Percentiles rank a stretch among this genome's conserved stretches.
Evolutionary conservation across 2,113 vertebrate species (phyloP).

Genomic region (Alosa alosa): DNA sequence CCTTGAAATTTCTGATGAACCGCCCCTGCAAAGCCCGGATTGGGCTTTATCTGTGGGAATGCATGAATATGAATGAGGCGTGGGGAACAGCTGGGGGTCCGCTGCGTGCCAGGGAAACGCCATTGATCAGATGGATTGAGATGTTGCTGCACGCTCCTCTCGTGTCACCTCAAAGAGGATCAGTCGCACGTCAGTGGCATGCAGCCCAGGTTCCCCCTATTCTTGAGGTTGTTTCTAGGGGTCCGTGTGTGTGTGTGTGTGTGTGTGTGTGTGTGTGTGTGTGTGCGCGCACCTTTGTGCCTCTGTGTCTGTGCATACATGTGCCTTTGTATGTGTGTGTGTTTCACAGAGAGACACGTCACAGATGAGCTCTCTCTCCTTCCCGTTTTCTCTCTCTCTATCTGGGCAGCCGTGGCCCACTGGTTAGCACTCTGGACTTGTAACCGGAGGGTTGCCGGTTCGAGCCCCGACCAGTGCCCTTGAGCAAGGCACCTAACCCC

Average conservation of each 20-base stretch:
- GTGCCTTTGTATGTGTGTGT: neutral
- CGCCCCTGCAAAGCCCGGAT: slow-evolving; percentile 59
- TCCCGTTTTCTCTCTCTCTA: too few species aligned
- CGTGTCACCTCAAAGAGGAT: slow-evolving; percentile 36
- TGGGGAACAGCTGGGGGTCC: slow-evolving; percentile 51
- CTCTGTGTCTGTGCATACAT: neutral
- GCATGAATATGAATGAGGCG: slow-evolving; percentile 69
- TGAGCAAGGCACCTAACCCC: too few species aligned
- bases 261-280: slow-evolving; percentile 2
- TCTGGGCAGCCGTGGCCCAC: too few species aligned
- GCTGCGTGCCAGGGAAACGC: slow-evolving; percentile 32
- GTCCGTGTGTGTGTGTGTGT: neutral
- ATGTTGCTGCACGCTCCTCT: slow-evolving; percentile 39
- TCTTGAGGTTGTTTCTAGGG: neutral
- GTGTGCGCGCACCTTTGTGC: neutral
- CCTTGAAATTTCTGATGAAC: slow-evolving; percentile 66
- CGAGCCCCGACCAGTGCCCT: too few species aligned
- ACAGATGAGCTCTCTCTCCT: too few species aligned
- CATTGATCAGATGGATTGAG: slow-evolving; percentile 52
- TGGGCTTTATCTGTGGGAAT: slow-evolving; percentile 62
- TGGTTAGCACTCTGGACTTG: too few species aligned
- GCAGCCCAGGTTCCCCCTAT: neutral
- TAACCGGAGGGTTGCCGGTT: too few species aligned
- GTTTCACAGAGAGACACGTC: too few species aligned
- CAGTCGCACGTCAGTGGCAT: neutral